phyloP scores from a whole-genome alignment of 2,797 vertebrate species.

The Cygnus olor region DNA sequence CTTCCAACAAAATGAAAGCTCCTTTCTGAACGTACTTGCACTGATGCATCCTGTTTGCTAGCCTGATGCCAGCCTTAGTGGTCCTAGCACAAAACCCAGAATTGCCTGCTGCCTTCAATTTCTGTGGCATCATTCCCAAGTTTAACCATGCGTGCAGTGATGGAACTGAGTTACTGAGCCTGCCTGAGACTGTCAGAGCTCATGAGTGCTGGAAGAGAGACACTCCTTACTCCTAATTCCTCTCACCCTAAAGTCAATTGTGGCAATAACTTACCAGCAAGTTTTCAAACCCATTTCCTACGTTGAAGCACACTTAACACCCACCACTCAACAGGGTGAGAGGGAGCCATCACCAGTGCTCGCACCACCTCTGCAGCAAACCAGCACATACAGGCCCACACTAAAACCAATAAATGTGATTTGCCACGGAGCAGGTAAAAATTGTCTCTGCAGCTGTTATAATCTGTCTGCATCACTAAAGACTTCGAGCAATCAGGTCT shows the following conservation, averaged over 20 bases:
- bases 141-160: background rate
- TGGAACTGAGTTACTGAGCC: background rate
- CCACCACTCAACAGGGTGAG: background rate
- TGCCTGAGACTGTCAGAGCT: background rate
- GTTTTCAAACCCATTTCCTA: background rate
- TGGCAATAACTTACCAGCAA: background rate
- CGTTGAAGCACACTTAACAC: background rate
- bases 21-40: background rate
- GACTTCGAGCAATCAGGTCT: background rate
- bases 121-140: background rate
- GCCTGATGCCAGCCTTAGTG: background rate
- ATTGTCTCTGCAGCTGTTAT: background rate
- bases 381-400: background rate
- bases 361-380: background rate
- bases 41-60: rapidly evolving
- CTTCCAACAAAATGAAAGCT: background rate
- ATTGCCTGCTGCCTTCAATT: background rate
- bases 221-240: background rate
- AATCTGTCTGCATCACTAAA: background rate
- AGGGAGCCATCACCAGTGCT: background rate
- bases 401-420: background rate
- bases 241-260: background rate
- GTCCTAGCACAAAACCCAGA: background rate
- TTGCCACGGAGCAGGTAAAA: background rate
- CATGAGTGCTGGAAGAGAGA: background rate